Evolutionary conservation across 2,113 vertebrate genomes (phyloP), one percentile per base, ranked within the genome.

Genomic region (Melanotaenia duboulayi): DNA sequence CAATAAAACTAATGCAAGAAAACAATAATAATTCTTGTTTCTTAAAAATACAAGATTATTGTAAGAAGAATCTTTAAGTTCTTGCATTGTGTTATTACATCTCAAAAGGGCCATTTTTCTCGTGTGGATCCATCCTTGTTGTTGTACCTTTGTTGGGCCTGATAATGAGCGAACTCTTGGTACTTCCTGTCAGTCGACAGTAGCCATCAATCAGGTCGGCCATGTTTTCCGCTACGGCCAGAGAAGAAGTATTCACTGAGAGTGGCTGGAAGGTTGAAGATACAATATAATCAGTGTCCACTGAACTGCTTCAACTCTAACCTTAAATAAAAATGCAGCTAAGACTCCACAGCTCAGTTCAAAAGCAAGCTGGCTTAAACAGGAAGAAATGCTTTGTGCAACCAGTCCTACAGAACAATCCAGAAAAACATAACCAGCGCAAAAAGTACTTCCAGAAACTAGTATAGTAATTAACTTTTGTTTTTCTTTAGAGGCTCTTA

Each of bases 131-230:
- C 20, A 22, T 58, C 9, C 17, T 10, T 44, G 12, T 46, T 49
- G 4, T 2, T 20, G 24, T 61, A 92, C 97, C 95, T 95, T 90
- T 95, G 50, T 75, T 90, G n/a, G 90, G 85, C 42, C 83, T 89
- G 44, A 90, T 0, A n/a, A 98, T 96, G 71, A 96, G 93, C 0
- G 95, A 96, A 2, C 65, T 87, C 7, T 94, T 90, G 0, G 88
- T 42, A 49, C 69, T 73, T 0, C 90, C 90, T 40, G 95, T 90
- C 52, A 98, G 85, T 17, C 96, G 92, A 83, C 96, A 97, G 88
- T 97, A 96, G 10, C 97, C 97, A 0, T 99, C 97, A 1, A 99
- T 96, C 74, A 99, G 91, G 90, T 98, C 94, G 0, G 95, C 96
- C 97, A 99, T 97, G 92, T 98, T 99, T 89, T 98, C 97, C 0